Base-by-base conservation (phyloP, 2,113 vertebrate genomes). In the Chaetodon trifascialis region DNA sequence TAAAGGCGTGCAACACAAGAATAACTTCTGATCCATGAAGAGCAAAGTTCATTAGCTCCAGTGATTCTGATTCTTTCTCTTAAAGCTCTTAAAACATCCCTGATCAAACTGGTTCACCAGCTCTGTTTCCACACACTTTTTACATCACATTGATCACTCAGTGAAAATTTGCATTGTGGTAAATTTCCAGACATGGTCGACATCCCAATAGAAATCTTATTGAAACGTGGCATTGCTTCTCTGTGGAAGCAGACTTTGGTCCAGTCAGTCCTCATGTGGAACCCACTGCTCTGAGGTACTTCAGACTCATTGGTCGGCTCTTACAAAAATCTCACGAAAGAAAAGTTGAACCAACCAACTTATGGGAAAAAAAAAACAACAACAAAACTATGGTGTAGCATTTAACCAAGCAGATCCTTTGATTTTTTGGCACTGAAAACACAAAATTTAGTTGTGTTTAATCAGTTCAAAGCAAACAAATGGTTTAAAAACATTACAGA, bases 391-490 rank as follows among this genome's bases (percentile, higher is more conserved):
- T 30, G 11, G 12, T 71, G 21, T 30, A 30, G 30, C 19, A 71
- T 25, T 14, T 25, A 42, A 5, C 36, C 14, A 51, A 17, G 47
- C 16, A 49, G 46, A 47, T 30, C 30, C 30, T 30, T 30, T 30
- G 30, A 30, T 30, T 30, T 30, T 2, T 30, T 15, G 4, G 10
- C 49, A 4, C 23, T 72, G 4, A 25, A 52, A 51, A 68, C 30
- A n/a, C 23, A 21, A 73, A 73, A 64, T 5, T 14, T 23, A 0
- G 17, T 19, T 17, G 10, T 58, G 10, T 38, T 30, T 51, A 51
- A 52, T 71, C 23, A 44, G 46, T 55, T 60, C 52, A 70, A 76
- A n/a, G 36, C 71, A 76, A 71, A 73, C 3, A 30, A 65, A 65
- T 8, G 3, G 17, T 64, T 56, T 25, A 5, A 46, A 58, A 56